Conservation (phyloP, 2,888 invertebrate species). For the Cheilosia vulpina region DNA sequence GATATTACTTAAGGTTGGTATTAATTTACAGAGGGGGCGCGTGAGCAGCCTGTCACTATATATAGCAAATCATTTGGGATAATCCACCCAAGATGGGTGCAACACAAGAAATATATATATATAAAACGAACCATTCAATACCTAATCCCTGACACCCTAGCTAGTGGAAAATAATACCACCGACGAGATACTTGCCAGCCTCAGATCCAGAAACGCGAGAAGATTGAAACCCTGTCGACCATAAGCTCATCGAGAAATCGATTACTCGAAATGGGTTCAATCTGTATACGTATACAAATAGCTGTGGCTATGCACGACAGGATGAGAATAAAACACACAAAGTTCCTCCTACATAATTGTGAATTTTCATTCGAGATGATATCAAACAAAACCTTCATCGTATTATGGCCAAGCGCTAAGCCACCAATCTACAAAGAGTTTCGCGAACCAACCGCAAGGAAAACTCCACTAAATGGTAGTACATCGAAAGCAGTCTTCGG, state of each 20-base stretch:
- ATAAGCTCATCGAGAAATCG: constrained; percentile 65
- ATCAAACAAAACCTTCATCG: constrained; percentile 47
- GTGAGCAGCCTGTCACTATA: constrained; percentile 36
- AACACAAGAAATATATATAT: neutral
- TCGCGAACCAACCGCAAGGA: constrained; percentile 28
- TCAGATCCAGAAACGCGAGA: constrained; percentile 47
- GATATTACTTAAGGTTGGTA: constrained; percentile 52
- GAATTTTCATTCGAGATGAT: constrained; percentile 53
- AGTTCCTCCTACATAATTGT: constrained; percentile 19
- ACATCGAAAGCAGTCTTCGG: constrained; percentile 13
- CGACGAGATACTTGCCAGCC: constrained; percentile 31
- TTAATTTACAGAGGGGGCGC: constrained; percentile 45
- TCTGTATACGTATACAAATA: constrained; percentile 30
- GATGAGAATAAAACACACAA: constrained; percentile 3
- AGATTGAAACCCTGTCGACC: constrained; percentile 62
- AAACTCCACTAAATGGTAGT: constrained; percentile 21
- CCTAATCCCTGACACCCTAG: constrained; percentile 44
- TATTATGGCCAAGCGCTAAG: constrained; percentile 50
- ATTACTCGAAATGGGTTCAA: constrained; percentile 62
- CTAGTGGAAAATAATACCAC: constrained; percentile 10
- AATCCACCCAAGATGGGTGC: constrained; percentile 24
- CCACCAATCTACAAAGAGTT: constrained; percentile 53
- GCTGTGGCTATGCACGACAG: neutral
- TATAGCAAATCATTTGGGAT: constrained; percentile 61
- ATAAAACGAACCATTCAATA: constrained; percentile 16